Evolutionary conservation across 1,140 invertebrate genomes (phyloP), one percentile per base, ranked within the genome.

Genomic region (Procambarus clarkii): DNA sequence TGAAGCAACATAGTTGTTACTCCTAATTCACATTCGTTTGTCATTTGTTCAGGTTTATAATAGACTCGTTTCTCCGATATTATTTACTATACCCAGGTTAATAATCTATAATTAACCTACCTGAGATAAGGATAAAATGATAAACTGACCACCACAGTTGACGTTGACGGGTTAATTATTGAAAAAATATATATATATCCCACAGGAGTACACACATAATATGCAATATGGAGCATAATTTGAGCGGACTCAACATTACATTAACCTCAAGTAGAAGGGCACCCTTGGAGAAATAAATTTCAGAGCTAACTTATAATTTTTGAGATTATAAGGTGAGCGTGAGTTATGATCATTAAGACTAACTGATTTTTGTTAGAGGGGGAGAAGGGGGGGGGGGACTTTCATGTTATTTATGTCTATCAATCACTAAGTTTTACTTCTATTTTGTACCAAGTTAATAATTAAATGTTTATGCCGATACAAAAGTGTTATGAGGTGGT

Each of bases 81-180:
- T 82, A 82, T 82, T 82, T 82, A 82, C 48, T 82, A 82, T 60
- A 82, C 34, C 24, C 50, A 48, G 21, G 60, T 64, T 64, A 64
- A 64, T 18, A 4, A 64, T 64, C 15, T 64, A 64, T 64, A 64
- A 64, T 64, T 64, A 18, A 64, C 8, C 60, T 64, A 18, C 60
- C 18, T 64, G 7, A 5, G 11, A 64, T 64, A 64, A 64, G 60
- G 80, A 60, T 24, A 34, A 50, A 24, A 15, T 58, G 60, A 82
- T 82, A 82, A 82, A 82, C 60, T 45, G 80, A 82, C 48, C 48
- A n/a, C 7, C 18, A 45, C 50, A 8, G 50, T 34, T 13, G 24
- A 82, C 80, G 80, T 45, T 82, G 80, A 82, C 45, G 80, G 60
- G 80, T 60, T 82, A 82, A 82, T 83, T 83, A 83, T 24, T 15